Evolutionary conservation across 2,113 vertebrate species (phyloP), one percentile per base, ranked within the genome.

Genomic region (Cottus gobio): DNA sequence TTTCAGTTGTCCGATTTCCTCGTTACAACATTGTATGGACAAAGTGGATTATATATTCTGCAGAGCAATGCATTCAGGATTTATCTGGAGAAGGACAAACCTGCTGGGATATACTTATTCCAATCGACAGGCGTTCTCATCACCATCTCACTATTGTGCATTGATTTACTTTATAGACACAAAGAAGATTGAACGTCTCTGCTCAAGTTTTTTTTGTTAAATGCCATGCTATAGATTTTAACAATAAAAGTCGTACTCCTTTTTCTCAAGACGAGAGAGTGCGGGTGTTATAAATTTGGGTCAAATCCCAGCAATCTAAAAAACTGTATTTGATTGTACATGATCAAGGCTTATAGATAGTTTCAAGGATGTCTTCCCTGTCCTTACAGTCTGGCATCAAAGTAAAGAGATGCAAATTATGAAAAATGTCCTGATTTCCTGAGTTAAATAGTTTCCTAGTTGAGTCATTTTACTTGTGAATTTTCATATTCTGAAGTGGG

Each of bases 71-170:
- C 15, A 28, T 16, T 46, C 22, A 28, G 50, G 57, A 62, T 85
- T 83, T 75, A 67, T 69, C 76, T 30, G 3, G 63, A 75, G 79
- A 83, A n/a, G 42, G 60, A 72, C 24, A 50, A 3, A 39, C 67
- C 86, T 74, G 77, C 75, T 73, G 85, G 88, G 90, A 76, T 84
- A 87, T 80, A 73, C 65, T 57, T 74, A 31, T 69, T 86, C 46
- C 63, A 76, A 62, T 85, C 65, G 74, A 34, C 75, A 70, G 42
- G 54, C 67, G 0, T 65, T 31, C 36, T 39, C 24, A 10, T 26
- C 37, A 20, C 28, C 46, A 58, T 68, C 62, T 83, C 63, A 62
- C 71, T 77, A n/a, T 62, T 72, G 65, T 83, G 80, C 66, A 89
- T 52, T 82, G 85, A 89, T 90, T 83, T 69, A 79, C 71, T 82